Base-by-base conservation (phyloP, 2,888 invertebrate species). In the Ellobium chinense region DNA sequence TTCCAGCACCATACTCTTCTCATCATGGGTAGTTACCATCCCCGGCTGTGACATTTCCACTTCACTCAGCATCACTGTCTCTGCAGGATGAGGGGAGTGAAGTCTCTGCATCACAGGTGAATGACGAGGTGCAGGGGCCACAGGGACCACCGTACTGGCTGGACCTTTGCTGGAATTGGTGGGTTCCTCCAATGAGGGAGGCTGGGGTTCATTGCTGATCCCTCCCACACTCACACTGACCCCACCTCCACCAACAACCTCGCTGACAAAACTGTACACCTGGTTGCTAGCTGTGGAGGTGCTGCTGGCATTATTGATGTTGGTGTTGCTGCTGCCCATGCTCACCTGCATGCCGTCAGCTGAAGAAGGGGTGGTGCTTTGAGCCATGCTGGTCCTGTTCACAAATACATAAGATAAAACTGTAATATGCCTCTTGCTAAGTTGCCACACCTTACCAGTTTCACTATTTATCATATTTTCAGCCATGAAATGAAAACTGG, bases 161-260 rank as follows among this genome's bases (percentile, higher is more conserved):
- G 78, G 75, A 31, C 81, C 84, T 31, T 76, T 72, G 29, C 82
- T 82, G 12, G 77, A 31, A 18, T 73, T 70, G 12, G 70, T 65
- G 36, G 81, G 81, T 29, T 80, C 81, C 18, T 82, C 84, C 36
- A 85, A 65, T 27, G 83, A 82, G 18, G 75, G 72, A 12, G 81
- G 73, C 5, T 76, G 46, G 12, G 78, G 79, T 46, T 85, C 77
- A 54, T n/a, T 76, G 29, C 18, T 54, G 27, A 60, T 70, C 1
- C 70, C 27, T 27, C 73, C 58, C 3, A 68, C 74, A 34, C 69
- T 68, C n/a, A 68, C 80, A 69, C 58, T 75, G 18, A 63, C 69
- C 29, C 37, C 72, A 62, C 34, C n/a, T 5, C 58, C 29, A 37
- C 63, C 62, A 27, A 73, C 74, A 75, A 78, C 75, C 7, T 80